Evolutionary conservation across 1,140 invertebrate genomes (phyloP).

Genomic region (Drosophila bocqueti): DNA sequence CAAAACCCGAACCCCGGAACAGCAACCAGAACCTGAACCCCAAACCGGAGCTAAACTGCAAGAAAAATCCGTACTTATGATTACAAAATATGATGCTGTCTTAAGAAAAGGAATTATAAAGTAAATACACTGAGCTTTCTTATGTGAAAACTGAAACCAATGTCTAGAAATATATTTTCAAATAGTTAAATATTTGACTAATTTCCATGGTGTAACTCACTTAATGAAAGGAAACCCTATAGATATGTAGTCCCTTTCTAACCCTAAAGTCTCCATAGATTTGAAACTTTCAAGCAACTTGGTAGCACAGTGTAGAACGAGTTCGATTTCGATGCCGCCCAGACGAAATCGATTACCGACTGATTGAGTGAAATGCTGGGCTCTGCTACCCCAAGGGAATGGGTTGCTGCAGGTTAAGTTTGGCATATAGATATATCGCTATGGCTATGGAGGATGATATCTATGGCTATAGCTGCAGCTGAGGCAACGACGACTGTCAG

Average conservation of each 20-base stretch:
- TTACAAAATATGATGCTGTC: background rate
- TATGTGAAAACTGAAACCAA: background rate
- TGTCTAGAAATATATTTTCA: background rate
- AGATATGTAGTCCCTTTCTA: background rate
- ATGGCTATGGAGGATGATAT: constrained; percentile 32
- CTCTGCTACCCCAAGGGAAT: constrained; percentile 17
- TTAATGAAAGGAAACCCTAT: background rate
- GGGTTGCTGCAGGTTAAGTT: constrained; percentile 39
- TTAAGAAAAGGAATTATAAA: background rate
- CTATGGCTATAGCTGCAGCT: constrained; percentile 11
- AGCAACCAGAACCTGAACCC: constrained; percentile 29
- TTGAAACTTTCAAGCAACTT: background rate
- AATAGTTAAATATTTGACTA: background rate
- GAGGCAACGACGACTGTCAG: constrained; percentile 50
- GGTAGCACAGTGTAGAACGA: constrained; percentile 17
- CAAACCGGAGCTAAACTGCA: constrained; percentile 19
- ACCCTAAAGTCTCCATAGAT: background rate
- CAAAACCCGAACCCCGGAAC: constrained; percentile 24
- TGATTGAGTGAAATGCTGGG: constrained; percentile 69
- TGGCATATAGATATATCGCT: constrained; percentile 44
- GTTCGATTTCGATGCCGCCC: constrained; percentile 47
- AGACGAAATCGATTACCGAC: constrained; percentile 79
- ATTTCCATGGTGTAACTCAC: no score
- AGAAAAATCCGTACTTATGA: background rate
- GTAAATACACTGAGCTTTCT: background rate